Conservation (phyloP, 2,888 invertebrate genomes). For the Campoplex nolae region DNA sequence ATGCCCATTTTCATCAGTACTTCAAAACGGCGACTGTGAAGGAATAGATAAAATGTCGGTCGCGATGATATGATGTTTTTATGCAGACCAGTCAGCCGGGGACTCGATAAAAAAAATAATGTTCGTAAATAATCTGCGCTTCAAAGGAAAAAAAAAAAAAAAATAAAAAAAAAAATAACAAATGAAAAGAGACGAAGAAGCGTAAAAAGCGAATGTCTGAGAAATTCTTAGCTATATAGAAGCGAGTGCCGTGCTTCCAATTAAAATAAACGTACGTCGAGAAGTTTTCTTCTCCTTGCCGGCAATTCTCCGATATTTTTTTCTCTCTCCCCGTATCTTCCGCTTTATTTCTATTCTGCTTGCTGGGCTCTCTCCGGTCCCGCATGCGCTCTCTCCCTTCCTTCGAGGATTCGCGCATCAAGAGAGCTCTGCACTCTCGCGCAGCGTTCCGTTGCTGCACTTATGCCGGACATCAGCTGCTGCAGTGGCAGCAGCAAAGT, state of each 20-base stretch:
- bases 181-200: neutral
- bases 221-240: conserved; percentile 48
- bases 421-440: conserved; percentile 47
- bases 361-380: conserved; percentile 33
- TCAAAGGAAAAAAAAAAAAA: conserved; percentile 15
- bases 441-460: conserved; percentile 52
- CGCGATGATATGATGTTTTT: neutral
- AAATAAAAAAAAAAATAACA: too few relatives aligned
- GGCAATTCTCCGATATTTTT: conserved; percentile 22
- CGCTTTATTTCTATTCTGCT: conserved; percentile 33
- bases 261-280: conserved; percentile 72
- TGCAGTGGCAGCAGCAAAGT: conserved; percentile 54
- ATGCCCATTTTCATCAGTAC: neutral
- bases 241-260: conserved; percentile 68
- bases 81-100: neutral
- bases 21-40: neutral
- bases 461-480: conserved; percentile 58
- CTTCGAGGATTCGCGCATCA: conserved; percentile 50
- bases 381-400: conserved; percentile 6
- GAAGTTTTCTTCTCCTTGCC: conserved; percentile 64
- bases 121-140: neutral
- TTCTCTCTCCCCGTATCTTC: conserved; percentile 1
- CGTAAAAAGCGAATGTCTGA: conserved; percentile 34
- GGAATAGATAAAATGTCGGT: neutral
- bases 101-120: neutral